phyloP scores from a whole-genome alignment of 1,140 invertebrate genomes.

The Plodia interpunctella region DNA sequence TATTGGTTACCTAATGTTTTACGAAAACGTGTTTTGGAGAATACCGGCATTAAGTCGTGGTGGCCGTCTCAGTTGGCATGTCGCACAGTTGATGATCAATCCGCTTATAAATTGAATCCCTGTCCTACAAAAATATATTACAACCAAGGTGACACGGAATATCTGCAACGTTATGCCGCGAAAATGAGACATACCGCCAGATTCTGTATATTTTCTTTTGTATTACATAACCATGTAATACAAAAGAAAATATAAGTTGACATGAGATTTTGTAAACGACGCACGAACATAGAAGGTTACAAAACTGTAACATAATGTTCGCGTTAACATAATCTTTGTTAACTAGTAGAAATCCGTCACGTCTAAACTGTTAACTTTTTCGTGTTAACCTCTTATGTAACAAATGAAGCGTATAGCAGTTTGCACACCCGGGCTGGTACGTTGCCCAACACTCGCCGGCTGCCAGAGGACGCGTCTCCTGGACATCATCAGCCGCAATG shows the following conservation, averaged over 20 bases:
- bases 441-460: conserved; percentile 21
- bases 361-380: conserved; percentile 4
- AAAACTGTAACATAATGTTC: conserved; percentile 3
- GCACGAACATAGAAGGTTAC: not conserved
- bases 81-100: too few species aligned
- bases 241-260: not conserved
- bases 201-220: too few species aligned
- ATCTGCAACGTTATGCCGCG: not conserved
- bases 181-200: too few species aligned
- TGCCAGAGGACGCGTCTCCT: conserved; percentile 27
- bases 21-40: not conserved
- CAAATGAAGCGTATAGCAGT: conserved; percentile 22
- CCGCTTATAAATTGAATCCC: not conserved
- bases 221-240: not conserved
- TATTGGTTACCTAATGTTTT: not conserved
- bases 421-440: conserved; percentile 20
- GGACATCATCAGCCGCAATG: conserved; percentile 23
- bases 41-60: not conserved
- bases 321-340: not conserved
- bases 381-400: conserved; percentile 10
- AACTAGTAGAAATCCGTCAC: conserved; percentile 6
- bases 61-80: not conserved
- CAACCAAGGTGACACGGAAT: not conserved
- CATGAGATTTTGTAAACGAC: not conserved
- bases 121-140: not conserved